Percentiles rank a stretch among this genome's conserved stretches.
These are phyloP conservation scores for Monoplex corrugatus DNA, from an alignment of 2,888 invertebrate genomes.

Conservation along the genomic window DNA sequence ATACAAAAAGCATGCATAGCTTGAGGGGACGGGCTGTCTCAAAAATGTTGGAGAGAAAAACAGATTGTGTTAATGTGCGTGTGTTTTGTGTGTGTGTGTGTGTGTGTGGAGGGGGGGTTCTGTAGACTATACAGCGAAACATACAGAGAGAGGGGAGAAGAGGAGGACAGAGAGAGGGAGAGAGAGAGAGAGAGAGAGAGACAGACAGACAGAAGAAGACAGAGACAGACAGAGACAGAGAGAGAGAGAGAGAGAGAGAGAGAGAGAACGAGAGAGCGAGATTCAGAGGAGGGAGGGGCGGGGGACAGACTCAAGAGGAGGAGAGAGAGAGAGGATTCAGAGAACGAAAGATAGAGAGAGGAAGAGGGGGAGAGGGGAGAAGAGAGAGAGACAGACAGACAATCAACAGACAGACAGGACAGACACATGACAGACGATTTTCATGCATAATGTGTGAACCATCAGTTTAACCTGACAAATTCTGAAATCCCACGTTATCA, in stretches of 20 bases:
- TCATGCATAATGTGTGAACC: no score
- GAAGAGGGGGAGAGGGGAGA: background rate
- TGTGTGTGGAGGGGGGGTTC: no score
- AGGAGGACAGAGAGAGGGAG: constrained; percentile 31
- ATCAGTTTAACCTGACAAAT: no score
- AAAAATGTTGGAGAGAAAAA: no score
- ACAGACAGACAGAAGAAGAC: constrained; percentile 1
- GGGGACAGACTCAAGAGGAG: background rate
- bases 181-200: constrained; percentile 41
- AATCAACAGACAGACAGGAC: background rate
- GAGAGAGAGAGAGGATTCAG: constrained; percentile 28
- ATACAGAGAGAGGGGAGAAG: background rate
- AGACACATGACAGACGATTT: background rate
- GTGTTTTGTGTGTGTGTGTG: no score
- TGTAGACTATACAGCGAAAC: background rate
- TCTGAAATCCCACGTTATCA: no score
- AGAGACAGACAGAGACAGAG: constrained; percentile 4
- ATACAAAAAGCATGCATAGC: no score
- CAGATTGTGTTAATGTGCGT: no score
- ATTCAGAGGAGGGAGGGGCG: background rate
- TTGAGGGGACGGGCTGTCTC: no score
- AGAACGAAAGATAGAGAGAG: background rate
- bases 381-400: background rate
- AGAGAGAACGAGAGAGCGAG: background rate
- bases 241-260: constrained; percentile 16